Evolutionary conservation across 2,797 vertebrate genomes (phyloP).

Genomic region (Malacoraja senta): DNA sequence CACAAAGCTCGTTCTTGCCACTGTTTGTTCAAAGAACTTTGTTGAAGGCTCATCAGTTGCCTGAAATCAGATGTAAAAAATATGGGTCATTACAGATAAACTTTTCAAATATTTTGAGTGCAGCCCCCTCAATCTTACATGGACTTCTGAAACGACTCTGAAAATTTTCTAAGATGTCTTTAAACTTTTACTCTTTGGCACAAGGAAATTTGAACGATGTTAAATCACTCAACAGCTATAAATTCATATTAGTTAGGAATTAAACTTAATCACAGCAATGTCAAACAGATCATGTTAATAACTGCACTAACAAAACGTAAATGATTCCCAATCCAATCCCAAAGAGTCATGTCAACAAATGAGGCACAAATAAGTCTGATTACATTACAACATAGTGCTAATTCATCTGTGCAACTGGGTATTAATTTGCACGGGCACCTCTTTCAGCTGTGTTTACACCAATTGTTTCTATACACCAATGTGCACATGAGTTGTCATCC

Average conservation of each 20-base stretch:
- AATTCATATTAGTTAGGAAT: not conserved
- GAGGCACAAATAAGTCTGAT: not conserved
- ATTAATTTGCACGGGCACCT: not conserved
- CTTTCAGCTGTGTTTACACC: not conserved
- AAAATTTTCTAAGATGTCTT: not conserved
- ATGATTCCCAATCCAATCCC: not conserved
- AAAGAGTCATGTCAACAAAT: not conserved
- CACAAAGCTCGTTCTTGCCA: slow-evolving; percentile 95
- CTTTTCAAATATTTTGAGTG: not conserved
- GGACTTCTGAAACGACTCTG: not conserved
- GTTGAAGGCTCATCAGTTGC: slow-evolving; percentile 90
- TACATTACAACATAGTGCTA: not conserved
- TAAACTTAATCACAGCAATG: not conserved
- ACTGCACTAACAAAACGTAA: not conserved
- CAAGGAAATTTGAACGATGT: not conserved
- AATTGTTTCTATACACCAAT: not conserved
- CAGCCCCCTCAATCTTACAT: not conserved
- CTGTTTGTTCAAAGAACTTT: slow-evolving; percentile 65
- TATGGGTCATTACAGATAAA: not conserved
- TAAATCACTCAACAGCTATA: not conserved
- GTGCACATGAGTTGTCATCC: not conserved
- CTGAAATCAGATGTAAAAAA: slow-evolving; percentile 55
- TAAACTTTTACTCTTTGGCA: not conserved
- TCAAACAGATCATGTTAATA: not conserved
- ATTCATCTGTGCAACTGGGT: not conserved